Base-by-base conservation (phyloP, 1,140 invertebrate genomes). In the Drosophila guanche region DNA sequence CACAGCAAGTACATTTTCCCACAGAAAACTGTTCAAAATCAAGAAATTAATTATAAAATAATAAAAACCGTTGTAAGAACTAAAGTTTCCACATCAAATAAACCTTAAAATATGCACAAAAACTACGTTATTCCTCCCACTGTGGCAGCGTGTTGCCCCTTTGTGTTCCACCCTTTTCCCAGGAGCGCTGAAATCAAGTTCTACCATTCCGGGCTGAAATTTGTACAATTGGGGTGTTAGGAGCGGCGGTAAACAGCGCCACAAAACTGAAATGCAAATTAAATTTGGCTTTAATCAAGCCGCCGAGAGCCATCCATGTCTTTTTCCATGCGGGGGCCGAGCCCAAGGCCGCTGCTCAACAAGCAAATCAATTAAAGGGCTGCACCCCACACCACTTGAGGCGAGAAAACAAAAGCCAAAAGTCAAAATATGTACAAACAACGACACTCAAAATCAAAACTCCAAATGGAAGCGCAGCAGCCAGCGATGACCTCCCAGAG, bases 241-340 rank as follows among this genome's bases (percentile, higher is more conserved):
- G 52, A 37, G 37, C 60, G 25, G 14, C 50, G 27, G 33, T 20
- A 70, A 72, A 60, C 56, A 63, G 73, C 66, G 42, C 33, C 67
- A 55, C 50, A 22, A 42, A 68, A 37, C 37, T 16, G 42, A 68
- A 25, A 86, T 86, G 69, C 75, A 88, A 88, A 86, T 86, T 71
- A 81, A 88, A 86, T 86, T 88, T 83, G 70, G 62, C 83, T 78
- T 86, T 88, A 88, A 88, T 88, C 83, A 88, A 88, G 74, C 65
- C 16, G 16, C 16, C 16, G 16, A 37, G 43, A 54, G 54, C 29
- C 54, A 57, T 23, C 42, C 63, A 52, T 65, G 57, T 66, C 42
- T 65, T 65, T 65, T 51, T 62, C 70, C 52, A 22, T 55, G 74
- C 68, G 70, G 59, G 74, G 79, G 75, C 52, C 52, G 67, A 45